These are phyloP conservation scores for Stegana nigrithorax DNA, from an alignment of 2,888 invertebrate species.

Conservation along the genomic window DNA sequence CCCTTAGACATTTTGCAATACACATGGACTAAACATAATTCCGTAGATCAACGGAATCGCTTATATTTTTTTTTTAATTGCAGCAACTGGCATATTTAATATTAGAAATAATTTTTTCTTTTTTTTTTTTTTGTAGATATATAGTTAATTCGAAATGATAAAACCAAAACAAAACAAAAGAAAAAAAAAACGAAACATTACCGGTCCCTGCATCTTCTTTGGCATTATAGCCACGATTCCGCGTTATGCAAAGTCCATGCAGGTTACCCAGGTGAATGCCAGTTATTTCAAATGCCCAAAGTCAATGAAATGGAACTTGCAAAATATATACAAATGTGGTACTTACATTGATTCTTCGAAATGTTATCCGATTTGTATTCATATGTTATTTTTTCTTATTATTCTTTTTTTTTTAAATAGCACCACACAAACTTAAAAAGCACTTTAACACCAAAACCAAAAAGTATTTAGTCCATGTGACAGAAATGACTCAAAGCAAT, in stretches of 20 bases:
- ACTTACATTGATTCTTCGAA: conserved; percentile 35
- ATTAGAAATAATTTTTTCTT: too few relatives aligned
- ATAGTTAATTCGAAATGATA: background rate
- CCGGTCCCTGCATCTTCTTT: too few relatives aligned
- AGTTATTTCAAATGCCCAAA: conserved; percentile 34
- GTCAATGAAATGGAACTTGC: conserved; percentile 50
- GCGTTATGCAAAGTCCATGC: too few relatives aligned
- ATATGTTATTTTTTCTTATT: too few relatives aligned
- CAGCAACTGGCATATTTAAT: too few relatives aligned
- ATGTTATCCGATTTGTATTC: background rate
- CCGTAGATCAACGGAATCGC: too few relatives aligned
- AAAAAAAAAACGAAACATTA: too few relatives aligned
- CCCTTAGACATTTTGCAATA: conserved; percentile 63
- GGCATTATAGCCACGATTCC: too few relatives aligned
- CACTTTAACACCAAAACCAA: background rate
- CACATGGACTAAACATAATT: conserved; percentile 59
- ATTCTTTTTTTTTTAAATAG: background rate
- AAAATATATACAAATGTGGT: conserved; percentile 32
- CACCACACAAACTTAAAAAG: background rate
- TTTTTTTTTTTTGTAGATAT: conserved; percentile 1
- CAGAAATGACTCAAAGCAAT: conserved; percentile 50
- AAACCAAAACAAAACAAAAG: too few relatives aligned
- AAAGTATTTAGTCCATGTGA: conserved; percentile 32
- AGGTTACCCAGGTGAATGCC: background rate
- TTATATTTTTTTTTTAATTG: too few relatives aligned